Base-by-base conservation (phyloP, 1,140 invertebrate species). In the Drosophila persimilis region DNA sequence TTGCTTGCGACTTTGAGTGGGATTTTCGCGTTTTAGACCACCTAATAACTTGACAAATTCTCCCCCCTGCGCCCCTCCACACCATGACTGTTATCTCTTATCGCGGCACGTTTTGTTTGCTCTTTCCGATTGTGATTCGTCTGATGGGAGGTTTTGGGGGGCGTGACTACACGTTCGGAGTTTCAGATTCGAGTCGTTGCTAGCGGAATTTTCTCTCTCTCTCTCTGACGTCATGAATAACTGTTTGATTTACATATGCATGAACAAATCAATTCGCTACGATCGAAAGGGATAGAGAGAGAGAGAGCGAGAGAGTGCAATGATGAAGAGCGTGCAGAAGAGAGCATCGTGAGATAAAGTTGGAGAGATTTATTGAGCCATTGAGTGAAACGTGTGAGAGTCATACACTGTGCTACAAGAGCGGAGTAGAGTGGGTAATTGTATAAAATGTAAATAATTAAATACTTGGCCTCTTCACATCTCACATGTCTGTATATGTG, bases 191-290 rank as follows among this genome's bases (percentile, higher is more conserved):
- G 48, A 64, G 54, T 56, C 55, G 52, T 77, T 55, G 61, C 71
- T 67, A 78, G 74, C 51, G 35, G 35, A n/a, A 48, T 56, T 24
- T 8, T 41, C 43, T 24, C 11, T n/a, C 46, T 24, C 46, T 22
- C 8, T 13, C n/a, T 1, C 20, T 70, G 69, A 86, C 77, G 80
- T 86, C 80, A 85, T 70, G 48, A 81, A 62, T 81, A 73, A 80
- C 80, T 58, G 73, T 86, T 77, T 17, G 73, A 77, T 80, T 73
- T 66, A 47, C 41, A 77, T 64, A 56, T 63, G 35, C 20, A 52
- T 39, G 56, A 13, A 53, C 52, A 58, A 73, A 63, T 45, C 31
- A 58, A 52, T 71, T 46, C 22, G 67, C 65, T 13, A 39, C 11
- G 35, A 39, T 39, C 35, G 1, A 46, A 43, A 29, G 50, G 43